A percentile compares a stretch with the other conserved stretches of the same genome.
Evolutionary conservation across 2,113 vertebrate genomes (phyloP).

Genomic region (Sialia sialis): DNA sequence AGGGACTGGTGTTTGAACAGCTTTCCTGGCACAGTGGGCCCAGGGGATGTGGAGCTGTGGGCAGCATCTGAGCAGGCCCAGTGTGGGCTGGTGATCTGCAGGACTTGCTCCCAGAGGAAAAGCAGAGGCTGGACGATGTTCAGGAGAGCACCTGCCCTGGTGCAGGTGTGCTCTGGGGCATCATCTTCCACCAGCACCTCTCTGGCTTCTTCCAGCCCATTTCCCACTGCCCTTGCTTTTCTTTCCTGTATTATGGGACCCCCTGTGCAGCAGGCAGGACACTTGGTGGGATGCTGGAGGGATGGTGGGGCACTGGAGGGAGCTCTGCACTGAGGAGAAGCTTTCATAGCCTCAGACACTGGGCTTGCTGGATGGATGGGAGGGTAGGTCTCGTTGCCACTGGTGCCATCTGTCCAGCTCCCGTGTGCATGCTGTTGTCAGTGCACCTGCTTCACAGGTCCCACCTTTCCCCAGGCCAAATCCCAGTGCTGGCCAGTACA

Average conservation of each 20-base stretch:
- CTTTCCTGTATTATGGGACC: neutral
- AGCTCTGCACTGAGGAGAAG: neutral
- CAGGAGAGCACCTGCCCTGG: neutral
- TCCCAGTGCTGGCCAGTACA: neutral
- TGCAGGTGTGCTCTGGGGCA: accelerated
- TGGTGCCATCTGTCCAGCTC: neutral
- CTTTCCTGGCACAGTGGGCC: neutral
- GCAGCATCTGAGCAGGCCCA: neutral
- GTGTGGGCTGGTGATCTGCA: neutral
- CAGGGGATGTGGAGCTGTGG: neutral
- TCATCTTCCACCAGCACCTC: neutral
- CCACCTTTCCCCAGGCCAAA: neutral
- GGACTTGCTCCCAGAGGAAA: neutral
- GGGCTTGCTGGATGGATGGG: neutral
- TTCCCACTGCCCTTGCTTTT: neutral
- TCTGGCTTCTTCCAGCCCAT: neutral
- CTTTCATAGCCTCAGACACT: neutral
- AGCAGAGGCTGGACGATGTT: neutral
- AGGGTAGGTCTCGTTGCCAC: neutral
- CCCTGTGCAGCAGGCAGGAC: neutral
- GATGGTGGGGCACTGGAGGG: accelerated
- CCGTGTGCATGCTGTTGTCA: accelerated
- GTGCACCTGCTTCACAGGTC: neutral
- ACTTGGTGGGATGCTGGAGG: neutral
- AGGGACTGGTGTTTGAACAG: neutral